phyloP scores from a whole-genome alignment of 2,888 invertebrate genomes.

The Cerastis rubricosa region DNA sequence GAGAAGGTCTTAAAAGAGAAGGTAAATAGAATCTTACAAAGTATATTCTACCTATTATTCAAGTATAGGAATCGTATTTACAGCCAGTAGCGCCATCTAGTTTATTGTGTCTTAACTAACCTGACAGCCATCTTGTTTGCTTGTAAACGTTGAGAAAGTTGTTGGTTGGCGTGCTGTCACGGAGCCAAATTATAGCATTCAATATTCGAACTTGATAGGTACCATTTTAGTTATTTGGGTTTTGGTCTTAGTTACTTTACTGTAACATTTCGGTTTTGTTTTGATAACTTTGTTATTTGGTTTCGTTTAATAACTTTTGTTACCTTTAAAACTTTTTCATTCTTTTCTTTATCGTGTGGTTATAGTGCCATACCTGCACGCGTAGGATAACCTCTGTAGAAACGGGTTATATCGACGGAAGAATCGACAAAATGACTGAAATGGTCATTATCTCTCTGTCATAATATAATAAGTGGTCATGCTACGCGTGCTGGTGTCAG shows the following conservation, averaged over 20 bases:
- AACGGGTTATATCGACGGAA: no score
- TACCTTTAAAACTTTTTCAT: no score
- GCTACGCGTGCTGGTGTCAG: no score
- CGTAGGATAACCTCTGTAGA: no score
- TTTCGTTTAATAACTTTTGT: no score
- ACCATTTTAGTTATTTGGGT: background rate
- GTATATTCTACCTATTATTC: background rate
- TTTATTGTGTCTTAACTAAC: background rate
- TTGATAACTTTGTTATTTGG: background rate
- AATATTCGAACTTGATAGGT: background rate
- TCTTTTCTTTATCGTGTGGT: no score
- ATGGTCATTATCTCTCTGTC: no score
- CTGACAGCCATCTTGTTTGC: background rate
- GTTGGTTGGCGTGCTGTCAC: background rate
- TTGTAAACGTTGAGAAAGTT: background rate
- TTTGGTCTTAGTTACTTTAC: background rate
- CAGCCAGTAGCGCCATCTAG: slow-evolving; percentile 3
- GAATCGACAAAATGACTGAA: no score
- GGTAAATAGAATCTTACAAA: slow-evolving; percentile 80
- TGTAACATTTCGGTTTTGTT: background rate
- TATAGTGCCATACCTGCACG: no score
- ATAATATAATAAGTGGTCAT: no score
- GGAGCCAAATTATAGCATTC: background rate
- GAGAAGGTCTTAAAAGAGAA: slow-evolving; percentile 95
- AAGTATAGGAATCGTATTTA: background rate